A percentile compares a stretch with the other conserved stretches of the same genome.
These are phyloP conservation scores for Smutsia gigantea DNA, from an alignment of 2,797 vertebrate species.

Conservation along the genomic window DNA sequence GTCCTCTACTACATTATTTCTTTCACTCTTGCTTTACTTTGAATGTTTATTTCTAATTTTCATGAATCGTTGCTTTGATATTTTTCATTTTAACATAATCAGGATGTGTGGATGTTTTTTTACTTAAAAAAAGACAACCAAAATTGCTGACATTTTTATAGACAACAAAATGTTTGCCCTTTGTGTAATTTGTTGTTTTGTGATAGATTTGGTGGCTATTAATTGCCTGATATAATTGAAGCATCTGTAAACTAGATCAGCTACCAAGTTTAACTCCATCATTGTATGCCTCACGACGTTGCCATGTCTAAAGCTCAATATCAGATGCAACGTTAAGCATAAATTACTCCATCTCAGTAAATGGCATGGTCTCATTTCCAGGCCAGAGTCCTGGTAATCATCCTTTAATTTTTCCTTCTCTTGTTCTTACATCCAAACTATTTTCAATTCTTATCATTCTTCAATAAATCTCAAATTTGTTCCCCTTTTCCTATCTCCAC, in stretches of 20 bases:
- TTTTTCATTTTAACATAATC: not conserved
- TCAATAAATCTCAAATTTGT: not conserved
- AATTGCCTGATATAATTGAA: not conserved
- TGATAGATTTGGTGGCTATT: not conserved
- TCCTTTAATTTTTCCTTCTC: not conserved
- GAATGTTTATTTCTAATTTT: not conserved
- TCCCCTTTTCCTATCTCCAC: not conserved
- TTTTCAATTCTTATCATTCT: not conserved
- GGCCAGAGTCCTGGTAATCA: not conserved
- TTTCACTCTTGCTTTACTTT: not conserved
- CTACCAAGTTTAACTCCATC: not conserved
- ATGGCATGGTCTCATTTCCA: not conserved
- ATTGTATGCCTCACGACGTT: not conserved
- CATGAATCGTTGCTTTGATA: not conserved
- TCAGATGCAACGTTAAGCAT: not conserved
- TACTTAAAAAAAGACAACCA: not conserved
- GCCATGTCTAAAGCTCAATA: not conserved
- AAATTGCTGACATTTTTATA: not conserved
- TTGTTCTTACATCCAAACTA: not conserved
- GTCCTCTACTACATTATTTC: not conserved
- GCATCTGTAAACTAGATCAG: not conserved
- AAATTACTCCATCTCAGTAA: not conserved
- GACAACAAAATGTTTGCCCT: not conserved
- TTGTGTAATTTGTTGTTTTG: not conserved
- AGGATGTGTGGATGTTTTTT: not conserved